phyloP scores from a whole-genome alignment of 2,113 vertebrate genomes.

The Ariopsis seemanni region DNA sequence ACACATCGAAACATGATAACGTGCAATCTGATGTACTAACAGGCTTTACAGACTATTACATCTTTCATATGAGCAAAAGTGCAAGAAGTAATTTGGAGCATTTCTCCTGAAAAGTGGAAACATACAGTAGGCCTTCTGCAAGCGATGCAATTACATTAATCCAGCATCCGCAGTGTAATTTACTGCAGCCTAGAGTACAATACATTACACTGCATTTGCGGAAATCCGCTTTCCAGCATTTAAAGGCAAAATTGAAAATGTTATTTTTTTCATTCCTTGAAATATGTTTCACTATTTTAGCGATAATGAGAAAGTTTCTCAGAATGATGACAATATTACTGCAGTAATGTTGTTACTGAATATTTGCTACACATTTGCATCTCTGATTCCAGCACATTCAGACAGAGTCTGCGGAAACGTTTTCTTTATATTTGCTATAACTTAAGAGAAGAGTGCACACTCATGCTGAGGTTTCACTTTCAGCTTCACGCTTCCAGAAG shows the following conservation, averaged over 20 bases:
- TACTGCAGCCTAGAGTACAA: neutral
- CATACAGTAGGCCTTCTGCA: neutral
- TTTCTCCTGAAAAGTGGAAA: constrained; percentile 5
- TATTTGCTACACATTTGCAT: neutral
- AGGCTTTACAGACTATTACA: neutral
- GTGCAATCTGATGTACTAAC: neutral
- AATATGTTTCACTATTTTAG: neutral
- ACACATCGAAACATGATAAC: neutral
- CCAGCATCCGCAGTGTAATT: neutral
- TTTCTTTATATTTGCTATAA: neutral
- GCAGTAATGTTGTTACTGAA: neutral
- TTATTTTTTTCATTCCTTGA: neutral
- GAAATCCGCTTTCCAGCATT: neutral
- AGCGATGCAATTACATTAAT: neutral
- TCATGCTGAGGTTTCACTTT: neutral
- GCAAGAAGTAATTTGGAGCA: neutral
- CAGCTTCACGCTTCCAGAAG: too few relatives aligned
- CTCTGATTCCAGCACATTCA: neutral
- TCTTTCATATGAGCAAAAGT: neutral
- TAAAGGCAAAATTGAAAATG: constrained; percentile 1
- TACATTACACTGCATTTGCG: neutral
- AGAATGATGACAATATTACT: neutral
- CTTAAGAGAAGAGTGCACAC: too few relatives aligned
- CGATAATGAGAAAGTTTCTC: constrained; percentile 8
- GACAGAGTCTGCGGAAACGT: neutral